These are phyloP conservation scores for Drosophila monieri DNA, from an alignment of 2,888 invertebrate genomes.

Conservation along the genomic window DNA sequence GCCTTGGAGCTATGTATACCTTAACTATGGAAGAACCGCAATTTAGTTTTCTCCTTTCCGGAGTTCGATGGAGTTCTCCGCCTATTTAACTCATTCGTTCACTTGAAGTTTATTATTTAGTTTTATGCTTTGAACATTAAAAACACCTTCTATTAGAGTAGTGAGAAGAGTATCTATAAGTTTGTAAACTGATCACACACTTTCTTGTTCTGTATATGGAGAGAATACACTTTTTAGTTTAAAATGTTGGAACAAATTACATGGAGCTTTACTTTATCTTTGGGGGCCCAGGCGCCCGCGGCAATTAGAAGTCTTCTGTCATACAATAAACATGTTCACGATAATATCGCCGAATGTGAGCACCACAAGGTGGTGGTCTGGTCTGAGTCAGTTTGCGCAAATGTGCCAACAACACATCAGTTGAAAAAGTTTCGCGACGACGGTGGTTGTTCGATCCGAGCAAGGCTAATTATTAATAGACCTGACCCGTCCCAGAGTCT, in stretches of 20 bases:
- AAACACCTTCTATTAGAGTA: neutral
- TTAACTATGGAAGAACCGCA: neutral
- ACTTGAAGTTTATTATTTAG: slow-evolving; percentile 27
- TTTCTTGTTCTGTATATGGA: neutral
- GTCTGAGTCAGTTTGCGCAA: slow-evolving; percentile 25
- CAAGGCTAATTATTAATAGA: slow-evolving; percentile 29
- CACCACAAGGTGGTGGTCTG: neutral
- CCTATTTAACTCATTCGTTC: neutral
- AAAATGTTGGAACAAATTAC: neutral
- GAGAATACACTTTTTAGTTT: slow-evolving; percentile 10
- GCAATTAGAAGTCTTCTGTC: slow-evolving; percentile 12
- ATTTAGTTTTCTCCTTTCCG: neutral
- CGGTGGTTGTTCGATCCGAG: slow-evolving; percentile 43
- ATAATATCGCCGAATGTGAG: slow-evolving; percentile 1
- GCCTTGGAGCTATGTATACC: neutral
- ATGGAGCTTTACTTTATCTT: slow-evolving; percentile 9
- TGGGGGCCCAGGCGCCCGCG: neutral
- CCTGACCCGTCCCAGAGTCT: neutral
- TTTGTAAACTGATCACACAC: neutral
- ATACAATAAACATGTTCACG: slow-evolving; percentile 10
- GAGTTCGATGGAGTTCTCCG: neutral
- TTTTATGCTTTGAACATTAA: neutral
- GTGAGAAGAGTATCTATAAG: neutral
- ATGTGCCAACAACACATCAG: slow-evolving; percentile 44
- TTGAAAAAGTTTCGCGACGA: slow-evolving; percentile 41